Base-by-base conservation (phyloP, 2,797 vertebrate species). In the Spinibarbus caldwelli region DNA sequence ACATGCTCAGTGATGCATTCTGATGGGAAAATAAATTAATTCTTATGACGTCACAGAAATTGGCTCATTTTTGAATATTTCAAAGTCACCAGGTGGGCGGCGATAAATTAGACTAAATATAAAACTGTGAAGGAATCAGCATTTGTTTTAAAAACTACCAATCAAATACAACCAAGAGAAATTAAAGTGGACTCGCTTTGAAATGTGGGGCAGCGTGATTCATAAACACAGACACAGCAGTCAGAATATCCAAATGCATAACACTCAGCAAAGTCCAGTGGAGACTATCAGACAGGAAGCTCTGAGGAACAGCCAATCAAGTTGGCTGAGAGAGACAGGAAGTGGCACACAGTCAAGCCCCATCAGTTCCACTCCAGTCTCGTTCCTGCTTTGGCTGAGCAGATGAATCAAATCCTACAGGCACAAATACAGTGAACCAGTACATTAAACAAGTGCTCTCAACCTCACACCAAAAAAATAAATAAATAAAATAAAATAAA, bases 361-460 rank as follows among this genome's bases (percentile, higher is more conserved):
- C 83, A 83, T 90, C 88, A 87, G 76, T 86, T 90, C 86, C 83
- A 84, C 82, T 89, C 72, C 29, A 45, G 82, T 81, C 78, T 86
- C 84, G 62, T 70, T 77, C 47, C 52, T 23, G 47, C 68, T 87
- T 84, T 76, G 80, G 54, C 86, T 52, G 59, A 84, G 67, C 88
- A 87, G 87, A 89, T 86, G 85, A 83, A 88, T 84, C 80, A 71
- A 86, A 82, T 84, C 80, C 86, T 86, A 81, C 62, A 85, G 87
- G 86, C 86, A 85, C 70, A 88, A 70, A 86, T 47, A 78, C 80
- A 79, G 78, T 71, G 68, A 79, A 82, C 85, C 88, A 82, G 72
- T 73, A 77, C 87, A 73, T 64, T 79, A 80, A 85, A 80, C 67
- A 62, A 80, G 41, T 29, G 43, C 77, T 73, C 36, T 45, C 52